Evolutionary conservation across 2,888 invertebrate species (phyloP).

Genomic region (Sisyra terminalis): DNA sequence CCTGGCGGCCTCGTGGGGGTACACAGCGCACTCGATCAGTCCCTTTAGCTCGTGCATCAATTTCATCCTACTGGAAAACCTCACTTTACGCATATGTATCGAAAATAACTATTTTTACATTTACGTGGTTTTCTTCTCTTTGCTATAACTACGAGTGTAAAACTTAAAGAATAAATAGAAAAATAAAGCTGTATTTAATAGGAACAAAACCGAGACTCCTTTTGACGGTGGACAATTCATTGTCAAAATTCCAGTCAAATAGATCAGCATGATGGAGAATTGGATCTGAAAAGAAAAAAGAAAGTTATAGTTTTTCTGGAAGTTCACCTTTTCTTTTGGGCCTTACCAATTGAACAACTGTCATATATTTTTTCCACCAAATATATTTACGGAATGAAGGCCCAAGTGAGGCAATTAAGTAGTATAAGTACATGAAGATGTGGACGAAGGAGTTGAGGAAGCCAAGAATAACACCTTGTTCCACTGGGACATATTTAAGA

Average conservation of each 20-base stretch:
- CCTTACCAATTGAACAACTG: conserved; percentile 62
- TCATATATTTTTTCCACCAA: conserved; percentile 82
- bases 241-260: not conserved
- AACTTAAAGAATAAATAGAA: not conserved
- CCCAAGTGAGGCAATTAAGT: conserved; percentile 65
- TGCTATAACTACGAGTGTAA: not conserved
- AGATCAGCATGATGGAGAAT: not conserved
- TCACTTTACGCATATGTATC: too few species aligned
- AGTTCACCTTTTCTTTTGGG: too few species aligned
- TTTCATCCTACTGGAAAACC: too few species aligned
- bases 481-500: conserved; percentile 53
- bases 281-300: conserved; percentile 1
- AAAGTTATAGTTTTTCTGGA: too few species aligned
- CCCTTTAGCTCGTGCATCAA: too few species aligned
- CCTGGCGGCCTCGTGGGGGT: too few species aligned
- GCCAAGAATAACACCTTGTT: conserved; percentile 65
- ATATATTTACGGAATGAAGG: conserved; percentile 64
- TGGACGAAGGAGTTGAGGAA: conserved; percentile 73
- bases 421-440: conserved; percentile 74
- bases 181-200: not conserved
- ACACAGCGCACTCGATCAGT: too few species aligned
- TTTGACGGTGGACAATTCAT: not conserved
- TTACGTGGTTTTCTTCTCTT: not conserved
- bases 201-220: not conserved
- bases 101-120: too few species aligned